Evolutionary conservation across 2,113 vertebrate genomes (phyloP).

Genomic region (Platichthys stellatus): DNA sequence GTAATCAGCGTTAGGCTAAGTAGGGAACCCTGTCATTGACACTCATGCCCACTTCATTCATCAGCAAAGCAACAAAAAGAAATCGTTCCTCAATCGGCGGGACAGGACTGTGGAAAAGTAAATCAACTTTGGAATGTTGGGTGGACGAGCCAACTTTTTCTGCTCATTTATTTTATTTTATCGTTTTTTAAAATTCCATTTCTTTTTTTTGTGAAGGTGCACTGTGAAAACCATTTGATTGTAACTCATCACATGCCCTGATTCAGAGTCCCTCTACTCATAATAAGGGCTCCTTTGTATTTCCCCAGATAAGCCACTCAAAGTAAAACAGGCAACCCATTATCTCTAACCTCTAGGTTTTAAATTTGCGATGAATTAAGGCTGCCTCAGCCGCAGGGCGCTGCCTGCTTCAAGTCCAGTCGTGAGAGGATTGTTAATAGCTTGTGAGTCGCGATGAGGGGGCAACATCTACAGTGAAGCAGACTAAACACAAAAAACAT

Average conservation of each 20-base stretch:
- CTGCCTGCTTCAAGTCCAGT: constrained; percentile 74
- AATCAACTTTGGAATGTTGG: constrained; percentile 79
- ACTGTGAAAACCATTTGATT: constrained; percentile 75
- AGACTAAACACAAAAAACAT: constrained; percentile 62
- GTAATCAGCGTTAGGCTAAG: constrained; percentile 82
- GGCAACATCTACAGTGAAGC: constrained; percentile 75
- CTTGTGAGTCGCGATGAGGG: constrained; percentile 71
- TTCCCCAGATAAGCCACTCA: constrained; percentile 72
- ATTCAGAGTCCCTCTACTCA: constrained; percentile 68
- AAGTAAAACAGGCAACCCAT: constrained; percentile 63
- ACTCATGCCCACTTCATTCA: constrained; percentile 70
- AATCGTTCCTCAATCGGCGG: constrained; percentile 49
- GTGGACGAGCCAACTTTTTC: constrained; percentile 59
- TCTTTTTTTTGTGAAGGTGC: constrained; percentile 66
- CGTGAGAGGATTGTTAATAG: constrained; percentile 75
- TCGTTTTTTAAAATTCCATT: not conserved
- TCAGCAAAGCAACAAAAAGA: constrained; percentile 59
- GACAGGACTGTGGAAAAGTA: constrained; percentile 63
- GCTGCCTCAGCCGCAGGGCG: constrained; percentile 71
- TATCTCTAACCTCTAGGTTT: not conserved
- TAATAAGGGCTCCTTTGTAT: constrained; percentile 60
- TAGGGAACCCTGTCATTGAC: constrained; percentile 80
- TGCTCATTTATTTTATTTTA: constrained; percentile 5
- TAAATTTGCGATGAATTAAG: constrained; percentile 60
- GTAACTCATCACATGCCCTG: constrained; percentile 78